phyloP scores from a whole-genome alignment of 1,140 invertebrate species.

The Cyclina sinensis region DNA sequence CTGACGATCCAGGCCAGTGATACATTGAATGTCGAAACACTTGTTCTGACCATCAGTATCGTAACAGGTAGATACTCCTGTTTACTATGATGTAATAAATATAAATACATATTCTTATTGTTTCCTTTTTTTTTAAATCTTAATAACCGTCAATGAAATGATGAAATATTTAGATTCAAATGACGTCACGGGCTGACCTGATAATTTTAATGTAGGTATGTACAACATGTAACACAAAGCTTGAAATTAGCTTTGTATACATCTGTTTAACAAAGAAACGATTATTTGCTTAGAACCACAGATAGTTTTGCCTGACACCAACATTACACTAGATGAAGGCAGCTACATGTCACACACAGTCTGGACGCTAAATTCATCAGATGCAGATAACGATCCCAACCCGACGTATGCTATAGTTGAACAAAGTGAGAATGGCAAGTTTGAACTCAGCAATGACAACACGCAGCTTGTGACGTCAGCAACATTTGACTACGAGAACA shows the following conservation, averaged over 20 bases:
- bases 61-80: not conserved
- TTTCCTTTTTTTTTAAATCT: no score
- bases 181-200: no score
- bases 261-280: not conserved
- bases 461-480: not conserved
- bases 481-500: constrained; percentile 6
- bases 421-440: not conserved
- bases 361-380: not conserved
- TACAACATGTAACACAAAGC: no score
- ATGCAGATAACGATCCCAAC: not conserved
- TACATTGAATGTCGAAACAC: not conserved
- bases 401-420: not conserved
- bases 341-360: not conserved
- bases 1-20: not conserved
- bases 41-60: not conserved
- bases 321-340: not conserved
- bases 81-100: not conserved
- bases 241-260: no score
- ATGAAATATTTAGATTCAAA: no score
- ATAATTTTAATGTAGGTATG: no score
- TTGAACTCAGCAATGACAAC: not conserved
- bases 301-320: not conserved
- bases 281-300: not conserved
- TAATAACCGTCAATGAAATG: no score
- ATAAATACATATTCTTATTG: not conserved